A percentile compares a stretch with the other conserved stretches of the same genome.
Conservation (phyloP, 1,140 invertebrate species). For the Antheraea mylitta region DNA sequence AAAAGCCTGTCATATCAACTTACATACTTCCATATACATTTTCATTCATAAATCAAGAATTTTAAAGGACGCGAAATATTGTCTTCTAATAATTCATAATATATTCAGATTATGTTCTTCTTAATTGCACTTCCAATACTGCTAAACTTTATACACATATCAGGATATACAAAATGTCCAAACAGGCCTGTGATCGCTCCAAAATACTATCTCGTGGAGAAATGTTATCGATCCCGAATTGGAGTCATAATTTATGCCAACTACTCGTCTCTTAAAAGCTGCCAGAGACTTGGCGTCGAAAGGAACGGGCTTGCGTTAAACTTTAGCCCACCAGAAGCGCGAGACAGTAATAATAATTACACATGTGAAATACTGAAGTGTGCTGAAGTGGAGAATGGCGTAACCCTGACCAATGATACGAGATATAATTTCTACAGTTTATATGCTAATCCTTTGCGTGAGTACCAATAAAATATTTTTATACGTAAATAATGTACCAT, state of each 20-base stretch:
- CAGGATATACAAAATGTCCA: background rate
- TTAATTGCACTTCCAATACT: background rate
- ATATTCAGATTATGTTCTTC: background rate
- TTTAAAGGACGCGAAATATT: no score
- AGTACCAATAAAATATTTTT: constrained; percentile 38
- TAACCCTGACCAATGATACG: constrained; percentile 73
- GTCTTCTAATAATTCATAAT: no score
- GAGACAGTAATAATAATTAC: constrained; percentile 39
- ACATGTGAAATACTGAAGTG: constrained; percentile 80
- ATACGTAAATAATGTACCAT: no score
- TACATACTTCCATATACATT: no score
- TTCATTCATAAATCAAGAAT: no score
- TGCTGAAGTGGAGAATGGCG: constrained; percentile 78
- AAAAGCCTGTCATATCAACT: no score
- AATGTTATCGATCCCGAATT: constrained; percentile 57
- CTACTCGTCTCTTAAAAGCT: constrained; percentile 68
- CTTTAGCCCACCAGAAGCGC: constrained; percentile 70
- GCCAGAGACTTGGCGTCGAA: constrained; percentile 77
- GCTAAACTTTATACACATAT: background rate
- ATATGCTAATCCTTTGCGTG: constrained; percentile 76
- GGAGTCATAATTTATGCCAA: constrained; percentile 50
- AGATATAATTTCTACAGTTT: constrained; percentile 82
- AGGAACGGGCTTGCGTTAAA: constrained; percentile 83
- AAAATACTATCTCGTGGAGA: constrained; percentile 63
- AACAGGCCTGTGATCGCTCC: constrained; percentile 19